A percentile compares a stretch with the other conserved stretches of the same genome.
Conservation (phyloP, 2,113 vertebrate species). For the chimpanzee (Pan troglodytes) region NHGRI_mPanTro3-v2.1_pri NC_072407.2:114202001-114202500, state of each 20-base stretch:
- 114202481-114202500: not conserved
- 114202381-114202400: not conserved
- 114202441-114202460: not conserved
- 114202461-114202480: not conserved
- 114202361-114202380: not conserved
- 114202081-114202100: not conserved
- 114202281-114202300: not conserved
- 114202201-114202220: not conserved
- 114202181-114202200: not conserved
- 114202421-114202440: not conserved
- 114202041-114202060: slow-evolving; percentile 68
- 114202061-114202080: slow-evolving; percentile 39
- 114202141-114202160: not conserved
- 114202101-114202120: not conserved
- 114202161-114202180: not conserved
- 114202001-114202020: not conserved
- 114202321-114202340: not conserved
- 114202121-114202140: not conserved
- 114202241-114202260: not conserved
- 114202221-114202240: not conserved
- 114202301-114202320: not conserved
- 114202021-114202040: slow-evolving; percentile 34
- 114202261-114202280: not conserved
- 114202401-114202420: not conserved
- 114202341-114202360: slow-evolving; percentile 22